These are phyloP conservation scores for Chironomus riparius DNA, from an alignment of 2,888 invertebrate species.

Conservation along the genomic window DNA sequence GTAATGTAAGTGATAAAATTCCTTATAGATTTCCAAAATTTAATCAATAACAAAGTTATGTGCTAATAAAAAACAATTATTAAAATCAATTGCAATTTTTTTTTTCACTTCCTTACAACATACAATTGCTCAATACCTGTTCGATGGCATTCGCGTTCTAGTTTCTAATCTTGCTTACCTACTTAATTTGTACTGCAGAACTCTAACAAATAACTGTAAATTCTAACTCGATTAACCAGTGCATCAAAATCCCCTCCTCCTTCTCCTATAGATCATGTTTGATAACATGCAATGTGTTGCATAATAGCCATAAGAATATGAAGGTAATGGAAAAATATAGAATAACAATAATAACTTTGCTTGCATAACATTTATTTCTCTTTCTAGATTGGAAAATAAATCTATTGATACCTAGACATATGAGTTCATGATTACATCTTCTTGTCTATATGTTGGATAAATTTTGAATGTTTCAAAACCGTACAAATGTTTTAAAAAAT, in stretches of 20 bases:
- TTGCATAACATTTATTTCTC: not conserved
- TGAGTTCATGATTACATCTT: too few species aligned
- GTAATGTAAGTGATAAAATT: not conserved
- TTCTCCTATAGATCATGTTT: not conserved
- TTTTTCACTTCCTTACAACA: not conserved
- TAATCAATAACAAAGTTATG: not conserved
- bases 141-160: not conserved
- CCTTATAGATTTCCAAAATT: not conserved
- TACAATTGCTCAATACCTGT: not conserved
- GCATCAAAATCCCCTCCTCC: not conserved
- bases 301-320: not conserved
- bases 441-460: too few species aligned
- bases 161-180: not conserved
- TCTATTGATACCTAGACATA: too few species aligned
- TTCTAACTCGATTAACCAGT: slow-evolving; percentile 22
- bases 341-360: not conserved
- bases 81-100: not conserved
- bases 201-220: slow-evolving; percentile 26
- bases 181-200: slow-evolving; percentile 17
- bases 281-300: not conserved
- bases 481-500: too few species aligned
- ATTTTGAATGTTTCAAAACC: too few species aligned
- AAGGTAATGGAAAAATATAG: slow-evolving; percentile 12
- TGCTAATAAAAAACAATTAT: not conserved
- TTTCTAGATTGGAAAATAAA: not conserved